Percentiles rank a stretch among this genome's conserved stretches.
Evolutionary conservation across 1,140 invertebrate species (phyloP).

Genomic region (Polypedilum vanderplanki): DNA sequence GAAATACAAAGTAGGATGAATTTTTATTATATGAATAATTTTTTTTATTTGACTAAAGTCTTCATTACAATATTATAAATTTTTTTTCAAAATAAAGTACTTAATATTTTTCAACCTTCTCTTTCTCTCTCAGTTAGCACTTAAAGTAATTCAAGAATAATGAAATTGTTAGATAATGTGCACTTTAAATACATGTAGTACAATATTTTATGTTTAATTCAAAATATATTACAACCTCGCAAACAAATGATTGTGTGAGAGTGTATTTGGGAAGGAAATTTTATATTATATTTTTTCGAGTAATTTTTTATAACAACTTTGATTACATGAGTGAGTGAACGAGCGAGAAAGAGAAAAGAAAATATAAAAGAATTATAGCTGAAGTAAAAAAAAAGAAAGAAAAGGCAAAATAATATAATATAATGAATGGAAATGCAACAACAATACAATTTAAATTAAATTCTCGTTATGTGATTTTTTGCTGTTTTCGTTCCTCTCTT

Average conservation of each 20-base stretch:
- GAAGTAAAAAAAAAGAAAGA: not conserved
- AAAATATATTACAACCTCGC: not conserved
- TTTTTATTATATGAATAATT: not conserved
- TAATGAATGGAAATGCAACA: conserved; percentile 15
- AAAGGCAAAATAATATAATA: not conserved
- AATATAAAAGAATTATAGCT: not conserved
- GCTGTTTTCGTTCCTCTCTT: not conserved
- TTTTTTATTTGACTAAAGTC: too few relatives aligned
- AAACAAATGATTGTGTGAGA: not conserved
- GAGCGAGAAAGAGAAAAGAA: not conserved
- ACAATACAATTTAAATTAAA: conserved; percentile 29
- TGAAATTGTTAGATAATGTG: conserved; percentile 14
- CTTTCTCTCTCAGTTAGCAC: too few relatives aligned
- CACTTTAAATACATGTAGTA: not conserved
- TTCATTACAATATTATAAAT: too few relatives aligned
- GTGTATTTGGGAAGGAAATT: conserved; percentile 21
- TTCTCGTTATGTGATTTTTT: conserved; percentile 28
- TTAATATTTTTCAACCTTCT: too few relatives aligned
- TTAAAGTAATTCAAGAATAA: not conserved
- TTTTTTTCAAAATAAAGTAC: too few relatives aligned
- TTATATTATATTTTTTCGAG: conserved; percentile 22
- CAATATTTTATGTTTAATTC: not conserved
- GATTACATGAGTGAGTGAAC: not conserved
- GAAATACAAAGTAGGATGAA: not conserved
- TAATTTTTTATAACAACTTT: conserved; percentile 28